These are phyloP conservation scores for Drosophila macrothrix DNA, from an alignment of 2,888 invertebrate genomes.

Conservation along the genomic window DNA sequence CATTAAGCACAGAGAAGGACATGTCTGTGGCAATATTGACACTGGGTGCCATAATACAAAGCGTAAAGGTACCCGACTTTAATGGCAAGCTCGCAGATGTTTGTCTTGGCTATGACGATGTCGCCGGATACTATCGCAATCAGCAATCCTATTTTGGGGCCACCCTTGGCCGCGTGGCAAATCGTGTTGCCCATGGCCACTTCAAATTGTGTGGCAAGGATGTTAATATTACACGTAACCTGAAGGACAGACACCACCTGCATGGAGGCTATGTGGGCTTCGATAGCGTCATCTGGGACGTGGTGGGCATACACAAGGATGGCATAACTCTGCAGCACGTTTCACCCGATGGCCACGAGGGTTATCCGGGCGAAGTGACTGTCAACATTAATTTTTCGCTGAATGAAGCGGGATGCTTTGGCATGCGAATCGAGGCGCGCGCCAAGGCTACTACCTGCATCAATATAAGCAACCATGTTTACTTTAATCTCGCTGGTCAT, in stretches of 20 bases:
- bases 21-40: slow-evolving; percentile 86
- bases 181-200: slow-evolving; percentile 90
- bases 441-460: slow-evolving; percentile 92
- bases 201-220: slow-evolving; percentile 89
- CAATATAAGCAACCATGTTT: slow-evolving; percentile 94
- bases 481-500: slow-evolving; percentile 96
- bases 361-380: slow-evolving; percentile 94
- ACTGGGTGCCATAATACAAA: slow-evolving; percentile 92
- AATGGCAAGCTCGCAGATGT: slow-evolving; percentile 91
- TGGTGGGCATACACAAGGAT: slow-evolving; percentile 73
- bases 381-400: slow-evolving; percentile 90
- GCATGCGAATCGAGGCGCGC: slow-evolving; percentile 91
- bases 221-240: slow-evolving; percentile 90
- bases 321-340: slow-evolving; percentile 90
- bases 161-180: slow-evolving; percentile 94
- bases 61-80: slow-evolving; percentile 90
- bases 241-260: slow-evolving; percentile 88
- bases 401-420: slow-evolving; percentile 90
- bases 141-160: slow-evolving; percentile 94
- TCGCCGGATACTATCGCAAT: slow-evolving; percentile 89
- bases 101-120: slow-evolving; percentile 92
- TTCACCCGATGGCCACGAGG: slow-evolving; percentile 93
- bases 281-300: slow-evolving; percentile 91
- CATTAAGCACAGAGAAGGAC: slow-evolving; percentile 71
- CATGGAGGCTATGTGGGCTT: slow-evolving; percentile 95